Base-by-base conservation (phyloP, 2,797 vertebrate species). In the Pampus argenteus region DNA sequence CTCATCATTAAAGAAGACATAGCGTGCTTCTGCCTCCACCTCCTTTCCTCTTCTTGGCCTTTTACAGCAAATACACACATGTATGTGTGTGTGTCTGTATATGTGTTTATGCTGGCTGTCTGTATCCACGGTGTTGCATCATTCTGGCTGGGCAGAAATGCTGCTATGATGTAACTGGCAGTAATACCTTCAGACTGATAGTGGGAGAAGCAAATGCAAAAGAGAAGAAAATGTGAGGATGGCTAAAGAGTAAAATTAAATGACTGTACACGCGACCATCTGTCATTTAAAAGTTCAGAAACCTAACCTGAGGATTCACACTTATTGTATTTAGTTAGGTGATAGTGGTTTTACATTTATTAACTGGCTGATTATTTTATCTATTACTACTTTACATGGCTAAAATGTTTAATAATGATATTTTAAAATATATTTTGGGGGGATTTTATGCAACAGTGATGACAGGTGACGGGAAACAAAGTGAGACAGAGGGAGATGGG, bases 101-200 rank as follows among this genome's bases (percentile, higher is more conserved):
- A 7, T 64, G 62, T 55, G 59, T 61, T 38, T 45, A 11, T 28
- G 34, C 69, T 50, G 56, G 6, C 48, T 9, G 55, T 76, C 57
- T 86, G 63, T 79, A 66, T 80, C 75, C 64, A 54, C 48, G 36
- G 8, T 62, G 48, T 93, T 94, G 90, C 92, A 86, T 93, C 91
- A 93, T 75, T 81, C 78, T 76, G 70, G 77, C 65, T 69, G 71
- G 67, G 66, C 76, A 84, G 76, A 85, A 79, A 83, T 80, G 68
- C 81, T 81, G 74, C 84, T 56, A 85, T 94, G 93, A 94, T 94
- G 93, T 92, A 94, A 94, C 78, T 74, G 73, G 69, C 78, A 88
- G 93, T 91, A 94, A 94, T 86, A 88, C 56, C 51, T 64, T 28
- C 62, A 83, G 74, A 85, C 68, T 85, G 79, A 79, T 65, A 71